Evolutionary conservation across 2,888 invertebrate species (phyloP).

Genomic region (Drosophila cognata): DNA sequence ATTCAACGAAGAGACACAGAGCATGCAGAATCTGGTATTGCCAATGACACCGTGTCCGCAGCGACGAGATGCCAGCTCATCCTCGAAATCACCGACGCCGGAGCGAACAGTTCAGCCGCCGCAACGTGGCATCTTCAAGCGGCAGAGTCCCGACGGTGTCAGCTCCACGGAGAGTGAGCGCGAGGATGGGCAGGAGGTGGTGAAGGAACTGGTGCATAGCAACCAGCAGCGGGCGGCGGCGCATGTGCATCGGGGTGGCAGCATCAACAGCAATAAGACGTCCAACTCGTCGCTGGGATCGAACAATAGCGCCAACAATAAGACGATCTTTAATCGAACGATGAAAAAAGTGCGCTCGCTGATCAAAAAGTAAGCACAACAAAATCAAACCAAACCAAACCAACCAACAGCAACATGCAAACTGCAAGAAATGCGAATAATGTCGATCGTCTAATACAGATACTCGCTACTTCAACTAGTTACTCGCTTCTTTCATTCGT

Average conservation of each 20-base stretch:
- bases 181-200: slow-evolving; percentile 76
- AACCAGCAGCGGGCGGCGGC: slow-evolving; percentile 79
- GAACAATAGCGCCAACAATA: slow-evolving; percentile 86
- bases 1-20: slow-evolving; percentile 82
- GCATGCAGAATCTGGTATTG: slow-evolving; percentile 83
- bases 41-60: slow-evolving; percentile 76
- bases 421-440: slow-evolving; percentile 34
- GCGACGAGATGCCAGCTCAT: slow-evolving; percentile 61
- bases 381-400: slow-evolving; percentile 12
- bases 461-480: slow-evolving; percentile 42
- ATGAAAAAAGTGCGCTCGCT: slow-evolving; percentile 93
- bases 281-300: slow-evolving; percentile 75
- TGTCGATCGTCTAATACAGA: slow-evolving; percentile 22
- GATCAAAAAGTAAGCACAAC: slow-evolving; percentile 86
- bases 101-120: slow-evolving; percentile 54
- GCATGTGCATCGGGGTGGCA: slow-evolving; percentile 79
- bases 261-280: slow-evolving; percentile 71
- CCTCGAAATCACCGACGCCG: slow-evolving; percentile 82
- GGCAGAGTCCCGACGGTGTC: slow-evolving; percentile 84
- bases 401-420: slow-evolving; percentile 23
- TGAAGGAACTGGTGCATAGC: slow-evolving; percentile 46
- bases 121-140: slow-evolving; percentile 52
- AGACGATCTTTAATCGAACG: slow-evolving; percentile 94
- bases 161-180: slow-evolving; percentile 84
- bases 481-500: slow-evolving; percentile 33